phyloP scores from a whole-genome alignment of 1,140 invertebrate genomes.

The Leptinotarsa defecta region DNA sequence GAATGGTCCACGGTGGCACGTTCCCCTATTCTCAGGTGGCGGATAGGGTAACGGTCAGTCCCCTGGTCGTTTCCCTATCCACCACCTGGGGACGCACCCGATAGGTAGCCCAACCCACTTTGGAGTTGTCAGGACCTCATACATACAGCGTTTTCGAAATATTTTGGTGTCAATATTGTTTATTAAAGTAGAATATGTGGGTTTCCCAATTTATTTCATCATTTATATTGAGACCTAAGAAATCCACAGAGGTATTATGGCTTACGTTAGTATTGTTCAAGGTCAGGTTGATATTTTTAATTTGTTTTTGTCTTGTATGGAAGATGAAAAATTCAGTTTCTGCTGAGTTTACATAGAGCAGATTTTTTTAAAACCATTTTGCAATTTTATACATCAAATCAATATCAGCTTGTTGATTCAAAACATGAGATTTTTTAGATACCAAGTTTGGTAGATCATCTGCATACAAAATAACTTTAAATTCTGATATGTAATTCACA shows the following conservation, averaged over 20 bases:
- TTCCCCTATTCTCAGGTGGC: too few relatives aligned
- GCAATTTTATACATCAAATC: neutral
- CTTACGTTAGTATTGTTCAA: neutral
- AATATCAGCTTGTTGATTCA: neutral
- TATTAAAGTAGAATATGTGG: neutral
- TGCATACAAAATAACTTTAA: constrained; percentile 1
- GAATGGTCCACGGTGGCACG: too few relatives aligned
- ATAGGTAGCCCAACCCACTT: too few relatives aligned
- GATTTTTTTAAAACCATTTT: neutral
- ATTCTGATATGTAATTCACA: neutral
- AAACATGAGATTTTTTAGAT: neutral
- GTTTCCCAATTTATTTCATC: neutral
- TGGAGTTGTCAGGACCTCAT: too few relatives aligned
- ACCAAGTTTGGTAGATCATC: constrained; percentile 3
- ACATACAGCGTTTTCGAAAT: neutral
- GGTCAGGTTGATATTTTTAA: neutral
- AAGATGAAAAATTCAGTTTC: neutral
- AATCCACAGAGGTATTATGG: neutral
- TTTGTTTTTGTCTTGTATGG: neutral
- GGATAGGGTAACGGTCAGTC: too few relatives aligned
- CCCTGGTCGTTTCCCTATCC: too few relatives aligned
- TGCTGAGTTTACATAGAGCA: neutral
- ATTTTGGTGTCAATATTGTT: neutral
- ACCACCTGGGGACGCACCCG: too few relatives aligned
- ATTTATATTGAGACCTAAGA: neutral